Evolutionary conservation across 2,797 vertebrate species (phyloP).

Genomic region (Aphelocoma californica): DNA sequence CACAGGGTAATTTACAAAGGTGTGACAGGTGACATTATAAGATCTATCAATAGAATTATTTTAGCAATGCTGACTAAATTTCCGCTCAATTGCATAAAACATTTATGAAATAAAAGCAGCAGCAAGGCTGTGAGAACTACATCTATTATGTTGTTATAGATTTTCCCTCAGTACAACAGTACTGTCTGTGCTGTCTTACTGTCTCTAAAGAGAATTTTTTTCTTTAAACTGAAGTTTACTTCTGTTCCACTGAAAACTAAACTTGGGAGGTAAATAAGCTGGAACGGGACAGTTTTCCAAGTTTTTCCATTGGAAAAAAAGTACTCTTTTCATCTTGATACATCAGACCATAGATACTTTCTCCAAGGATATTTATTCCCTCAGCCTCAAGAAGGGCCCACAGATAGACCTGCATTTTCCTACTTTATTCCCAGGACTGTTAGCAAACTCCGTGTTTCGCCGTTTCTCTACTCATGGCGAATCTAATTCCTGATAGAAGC

Average conservation of each 20-base stretch:
- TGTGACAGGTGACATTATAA: neutral
- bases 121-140: constrained; percentile 69
- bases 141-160: constrained; percentile 74
- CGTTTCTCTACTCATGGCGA: neutral
- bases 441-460: neutral
- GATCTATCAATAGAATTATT: neutral
- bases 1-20: neutral
- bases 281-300: neutral
- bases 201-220: neutral
- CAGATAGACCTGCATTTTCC: neutral
- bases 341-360: neutral
- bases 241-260: neutral
- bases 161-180: constrained; percentile 66
- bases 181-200: neutral
- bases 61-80: constrained; percentile 77
- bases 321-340: neutral
- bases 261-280: neutral
- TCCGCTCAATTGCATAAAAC: constrained; percentile 80
- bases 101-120: constrained; percentile 79
- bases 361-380: neutral
- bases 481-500: neutral
- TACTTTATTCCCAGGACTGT: neutral
- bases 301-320: neutral
- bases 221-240: neutral
- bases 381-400: neutral